Evolutionary conservation across 2,797 vertebrate genomes (phyloP), one percentile per base, ranked within the genome.

Genomic region (Hippocampus kuda): DNA sequence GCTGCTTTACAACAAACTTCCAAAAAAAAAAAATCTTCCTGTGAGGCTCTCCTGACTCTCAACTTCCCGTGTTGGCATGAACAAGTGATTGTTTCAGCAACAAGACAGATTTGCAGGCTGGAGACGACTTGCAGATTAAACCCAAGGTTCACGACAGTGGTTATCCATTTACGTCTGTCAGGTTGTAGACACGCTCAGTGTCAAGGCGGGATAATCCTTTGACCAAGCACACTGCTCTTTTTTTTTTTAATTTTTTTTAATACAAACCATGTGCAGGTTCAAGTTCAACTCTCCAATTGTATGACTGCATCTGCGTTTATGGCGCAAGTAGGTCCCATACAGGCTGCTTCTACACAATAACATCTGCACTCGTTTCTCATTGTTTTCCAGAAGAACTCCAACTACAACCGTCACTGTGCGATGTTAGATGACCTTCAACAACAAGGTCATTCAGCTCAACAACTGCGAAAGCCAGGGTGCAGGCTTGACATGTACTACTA

Each of bases 1-100:
- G 13, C 63, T 46, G 63, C 44, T 65, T 65, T 65, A 65, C 42
- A 65, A 46, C 24, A 65, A 65, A 11, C 15, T 5, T 46, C 63
- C 63, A 27, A 65, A 49, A 27, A 48, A 48, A 30, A 30, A 10
- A 65, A 65, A 44, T 18, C n/a, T 65, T 65, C 15, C 24, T 16
- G 63, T 9, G 24, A 46, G 57, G n/a, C 24, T 44, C 11, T 44
- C 41, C 41, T 64, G 11, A 64, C 22, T 61, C 30, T 10, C 16
- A 10, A 38, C 27, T 61, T 61, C 16, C 8, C 59, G 34, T 61
- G 59, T 61, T 20, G 34, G 38, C 30, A 30, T 46, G 62, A 64
- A 46, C 41, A 64, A 61, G 27, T 44, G 6, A 42, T 22, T 64
- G 61, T 63, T 63, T 42, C 13, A 42, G 61, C n/a, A 44, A 26